A percentile compares a stretch with the other conserved stretches of the same genome.
Conservation (phyloP, 2,113 vertebrate species). For the Nasalis larvatus region DNA sequence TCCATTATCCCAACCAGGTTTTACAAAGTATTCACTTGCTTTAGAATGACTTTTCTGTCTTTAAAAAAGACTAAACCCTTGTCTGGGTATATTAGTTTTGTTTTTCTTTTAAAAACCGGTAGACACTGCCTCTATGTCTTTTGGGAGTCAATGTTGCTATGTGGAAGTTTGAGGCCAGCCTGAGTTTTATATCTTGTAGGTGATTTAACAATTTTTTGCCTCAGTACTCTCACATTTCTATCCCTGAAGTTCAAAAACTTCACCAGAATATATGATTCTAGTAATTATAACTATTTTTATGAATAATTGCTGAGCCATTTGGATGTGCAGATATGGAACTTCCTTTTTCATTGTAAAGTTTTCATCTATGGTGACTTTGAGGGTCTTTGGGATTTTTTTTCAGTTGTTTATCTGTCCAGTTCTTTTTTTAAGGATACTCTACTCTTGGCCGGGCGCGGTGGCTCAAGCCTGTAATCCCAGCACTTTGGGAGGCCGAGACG, state of each 20-base stretch:
- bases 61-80: not conserved
- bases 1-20: not conserved
- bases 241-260: not conserved
- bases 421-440: not conserved
- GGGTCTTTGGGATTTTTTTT: not conserved
- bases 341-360: not conserved
- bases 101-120: not conserved
- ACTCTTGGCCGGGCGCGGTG: not conserved
- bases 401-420: not conserved
- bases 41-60: not conserved
- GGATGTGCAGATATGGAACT: not conserved
- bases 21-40: not conserved
- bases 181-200: not conserved
- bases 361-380: not conserved
- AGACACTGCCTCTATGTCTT: not conserved
- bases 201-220: not conserved
- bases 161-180: not conserved
- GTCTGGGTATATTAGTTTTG: not conserved
- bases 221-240: not conserved
- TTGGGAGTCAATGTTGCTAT: not conserved
- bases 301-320: not conserved
- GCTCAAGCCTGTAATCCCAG: too few species aligned
- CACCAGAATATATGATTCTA: not conserved
- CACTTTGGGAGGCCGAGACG: too few species aligned
- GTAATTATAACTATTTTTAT: not conserved